Percentiles rank a stretch among this genome's conserved stretches.
These are phyloP conservation scores for Lordiphosa stackelbergi DNA, from an alignment of 1,140 invertebrate species.

Conservation along the genomic window DNA sequence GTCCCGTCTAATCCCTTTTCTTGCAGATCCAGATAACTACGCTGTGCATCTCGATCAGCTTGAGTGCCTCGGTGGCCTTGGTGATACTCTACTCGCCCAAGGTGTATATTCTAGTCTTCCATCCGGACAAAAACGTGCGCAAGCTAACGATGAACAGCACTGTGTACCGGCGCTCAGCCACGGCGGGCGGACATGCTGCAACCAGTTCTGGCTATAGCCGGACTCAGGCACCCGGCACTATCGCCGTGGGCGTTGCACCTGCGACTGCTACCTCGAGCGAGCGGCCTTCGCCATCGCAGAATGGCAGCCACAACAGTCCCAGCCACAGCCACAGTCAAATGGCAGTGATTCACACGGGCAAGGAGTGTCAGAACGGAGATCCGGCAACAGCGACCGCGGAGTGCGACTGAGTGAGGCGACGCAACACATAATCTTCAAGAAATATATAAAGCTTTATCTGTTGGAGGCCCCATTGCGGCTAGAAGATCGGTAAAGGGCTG, in stretches of 20 bases:
- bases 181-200: conserved; percentile 26
- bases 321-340: conserved; percentile 14
- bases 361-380: conserved; percentile 16
- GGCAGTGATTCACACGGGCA: conserved; percentile 25
- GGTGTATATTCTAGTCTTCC: conserved; percentile 86
- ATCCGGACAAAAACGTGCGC: conserved; percentile 87
- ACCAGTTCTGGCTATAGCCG: conserved; percentile 17
- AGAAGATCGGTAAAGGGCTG: not conserved
- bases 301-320: conserved; percentile 25
- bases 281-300: conserved; percentile 16
- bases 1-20: not conserved
- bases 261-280: conserved; percentile 21
- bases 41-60: conserved; percentile 87
- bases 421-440: not conserved
- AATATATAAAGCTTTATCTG: conserved; percentile 13
- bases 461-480: not conserved
- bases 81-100: conserved; percentile 89
- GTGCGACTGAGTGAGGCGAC: not conserved
- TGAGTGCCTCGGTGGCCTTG: conserved; percentile 87
- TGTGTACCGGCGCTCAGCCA: conserved; percentile 75
- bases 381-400: conserved; percentile 17
- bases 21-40: conserved; percentile 85
- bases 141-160: conserved; percentile 78
- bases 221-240: conserved; percentile 22
- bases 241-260: conserved; percentile 1